Percentiles rank a stretch among this genome's conserved stretches.
Evolutionary conservation across 2,113 vertebrate genomes (phyloP).

Genomic region (Dascyllus trimaculatus): DNA sequence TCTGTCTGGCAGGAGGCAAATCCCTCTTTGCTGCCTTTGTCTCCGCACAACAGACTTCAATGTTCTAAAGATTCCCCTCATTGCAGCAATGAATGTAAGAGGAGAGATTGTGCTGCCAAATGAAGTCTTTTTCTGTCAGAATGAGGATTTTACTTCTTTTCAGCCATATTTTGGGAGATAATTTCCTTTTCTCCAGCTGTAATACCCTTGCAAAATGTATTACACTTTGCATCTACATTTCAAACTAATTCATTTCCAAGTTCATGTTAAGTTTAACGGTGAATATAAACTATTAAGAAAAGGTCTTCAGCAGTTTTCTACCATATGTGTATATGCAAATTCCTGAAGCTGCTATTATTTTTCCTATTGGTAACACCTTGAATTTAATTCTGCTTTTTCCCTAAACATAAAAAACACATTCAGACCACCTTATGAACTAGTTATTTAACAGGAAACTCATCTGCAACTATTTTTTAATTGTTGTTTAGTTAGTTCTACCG

Average conservation of each 20-base stretch:
- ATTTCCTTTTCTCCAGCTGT: not conserved
- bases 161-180: not conserved
- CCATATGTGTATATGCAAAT: too few species aligned
- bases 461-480: too few species aligned
- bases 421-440: too few species aligned
- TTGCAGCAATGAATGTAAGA: constrained; percentile 4
- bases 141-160: not conserved
- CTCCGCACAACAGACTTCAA: constrained; percentile 10
- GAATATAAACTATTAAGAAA: too few species aligned
- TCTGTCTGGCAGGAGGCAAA: constrained; percentile 24
- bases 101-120: constrained; percentile 18
- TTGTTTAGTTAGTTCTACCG: too few species aligned
- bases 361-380: too few species aligned
- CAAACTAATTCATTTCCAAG: not conserved
- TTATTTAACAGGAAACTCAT: too few species aligned
- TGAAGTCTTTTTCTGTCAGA: constrained; percentile 9
- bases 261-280: not conserved
- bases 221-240: not conserved
- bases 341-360: too few species aligned
- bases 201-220: not conserved
- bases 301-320: too few species aligned
- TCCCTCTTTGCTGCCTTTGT: constrained; percentile 21
- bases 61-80: constrained; percentile 14
- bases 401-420: too few species aligned
- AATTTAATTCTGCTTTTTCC: too few species aligned